Percentiles rank a stretch among this genome's conserved stretches.
Evolutionary conservation across 2,797 vertebrate species (phyloP).

Genomic region (Tragopan temminckii): DNA sequence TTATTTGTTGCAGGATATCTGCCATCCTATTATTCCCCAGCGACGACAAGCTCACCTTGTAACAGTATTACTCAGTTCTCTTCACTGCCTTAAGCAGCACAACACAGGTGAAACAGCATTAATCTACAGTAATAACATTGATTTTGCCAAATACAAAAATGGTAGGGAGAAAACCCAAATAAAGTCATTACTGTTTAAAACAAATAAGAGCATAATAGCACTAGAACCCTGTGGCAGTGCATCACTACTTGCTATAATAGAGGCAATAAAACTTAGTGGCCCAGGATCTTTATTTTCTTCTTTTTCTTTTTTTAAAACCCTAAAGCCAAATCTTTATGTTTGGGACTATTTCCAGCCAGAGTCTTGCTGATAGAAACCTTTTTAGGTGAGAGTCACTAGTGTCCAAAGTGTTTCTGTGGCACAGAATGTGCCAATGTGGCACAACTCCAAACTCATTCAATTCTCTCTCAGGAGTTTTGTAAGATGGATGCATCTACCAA

Average conservation of each 20-base stretch:
- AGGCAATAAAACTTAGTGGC: not conserved
- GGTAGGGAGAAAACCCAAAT: not conserved
- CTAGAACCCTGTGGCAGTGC: not conserved
- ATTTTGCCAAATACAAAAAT: not conserved
- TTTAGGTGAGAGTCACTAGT: not conserved
- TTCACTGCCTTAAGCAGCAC: not conserved
- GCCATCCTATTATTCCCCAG: not conserved
- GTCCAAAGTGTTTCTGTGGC: not conserved
- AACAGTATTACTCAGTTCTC: not conserved
- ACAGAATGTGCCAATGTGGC: not conserved
- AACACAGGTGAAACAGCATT: not conserved
- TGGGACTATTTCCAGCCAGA: not conserved
- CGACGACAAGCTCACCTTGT: not conserved
- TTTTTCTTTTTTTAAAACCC: not conserved
- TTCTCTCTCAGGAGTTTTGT: not conserved
- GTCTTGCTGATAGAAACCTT: not conserved
- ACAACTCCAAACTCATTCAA: not conserved
- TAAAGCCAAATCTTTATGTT: not conserved
- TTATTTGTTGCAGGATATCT: not conserved
- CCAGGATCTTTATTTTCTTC: not conserved
- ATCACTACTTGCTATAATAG: not conserved
- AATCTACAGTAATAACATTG: not conserved
- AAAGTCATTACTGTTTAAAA: constrained; percentile 1
- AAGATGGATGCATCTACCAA: not conserved
- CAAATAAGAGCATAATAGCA: not conserved